A percentile compares a stretch with the other conserved stretches of the same genome.
Evolutionary conservation across 2,888 invertebrate species (phyloP).

Genomic region (Oxycera nigricornis): DNA sequence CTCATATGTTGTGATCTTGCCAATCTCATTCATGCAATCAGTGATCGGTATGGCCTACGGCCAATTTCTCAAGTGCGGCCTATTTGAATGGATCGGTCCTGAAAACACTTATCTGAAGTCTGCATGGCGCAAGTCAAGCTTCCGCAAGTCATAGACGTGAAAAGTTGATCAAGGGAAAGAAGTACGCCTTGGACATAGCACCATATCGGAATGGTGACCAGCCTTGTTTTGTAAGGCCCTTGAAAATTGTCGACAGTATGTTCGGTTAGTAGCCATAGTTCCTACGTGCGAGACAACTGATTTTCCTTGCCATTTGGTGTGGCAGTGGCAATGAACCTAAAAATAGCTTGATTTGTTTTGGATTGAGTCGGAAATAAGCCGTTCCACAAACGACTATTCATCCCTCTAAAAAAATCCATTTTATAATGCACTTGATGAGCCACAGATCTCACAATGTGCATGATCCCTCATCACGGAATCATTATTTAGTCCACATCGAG

Average conservation of each 20-base stretch:
- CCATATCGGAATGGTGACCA: slow-evolving; percentile 15
- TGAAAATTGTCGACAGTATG: slow-evolving; percentile 12
- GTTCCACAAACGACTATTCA: too few species aligned
- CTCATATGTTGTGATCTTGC: slow-evolving; percentile 3
- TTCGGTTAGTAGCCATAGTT: too few species aligned
- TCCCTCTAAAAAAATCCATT: too few species aligned
- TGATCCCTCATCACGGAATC: too few species aligned
- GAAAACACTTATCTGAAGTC: neutral
- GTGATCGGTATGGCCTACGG: slow-evolving; percentile 6
- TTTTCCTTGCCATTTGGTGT: too few species aligned
- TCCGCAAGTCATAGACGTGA: neutral
- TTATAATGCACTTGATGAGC: too few species aligned
- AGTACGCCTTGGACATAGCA: neutral
- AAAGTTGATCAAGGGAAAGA: neutral
- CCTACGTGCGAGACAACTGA: too few species aligned
- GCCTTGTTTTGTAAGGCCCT: neutral
- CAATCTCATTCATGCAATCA: slow-evolving; percentile 33
- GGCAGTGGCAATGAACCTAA: too few species aligned
- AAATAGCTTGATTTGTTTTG: too few species aligned
- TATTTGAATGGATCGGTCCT: slow-evolving; percentile 9
- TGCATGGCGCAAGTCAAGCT: neutral
- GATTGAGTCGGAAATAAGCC: too few species aligned
- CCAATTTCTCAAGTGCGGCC: slow-evolving; percentile 23
- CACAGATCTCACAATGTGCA: too few species aligned
- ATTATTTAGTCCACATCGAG: too few species aligned